Conservation (phyloP, 2,888 invertebrate species). For the Eumacrocentrus americanus region DNA sequence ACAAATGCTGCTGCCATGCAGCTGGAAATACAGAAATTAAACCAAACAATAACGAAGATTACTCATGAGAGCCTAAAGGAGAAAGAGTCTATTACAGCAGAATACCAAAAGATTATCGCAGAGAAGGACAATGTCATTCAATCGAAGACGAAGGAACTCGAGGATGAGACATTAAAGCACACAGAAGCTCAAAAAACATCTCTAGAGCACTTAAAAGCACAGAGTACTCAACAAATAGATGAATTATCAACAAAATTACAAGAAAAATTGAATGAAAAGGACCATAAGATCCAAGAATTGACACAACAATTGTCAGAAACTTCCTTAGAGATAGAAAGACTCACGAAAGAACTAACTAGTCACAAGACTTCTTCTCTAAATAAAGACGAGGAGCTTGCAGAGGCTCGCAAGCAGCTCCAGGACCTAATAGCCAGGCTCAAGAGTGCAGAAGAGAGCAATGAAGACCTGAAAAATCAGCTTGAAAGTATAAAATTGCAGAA, state of each 20-base stretch:
- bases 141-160: constrained; percentile 42
- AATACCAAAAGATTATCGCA: constrained; percentile 64
- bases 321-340: constrained; percentile 63
- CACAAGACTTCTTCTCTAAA: constrained; percentile 61
- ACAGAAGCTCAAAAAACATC: constrained; percentile 38
- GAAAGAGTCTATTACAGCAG: constrained; percentile 62
- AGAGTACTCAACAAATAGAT: constrained; percentile 43
- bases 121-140: constrained; percentile 63
- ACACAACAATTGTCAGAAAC: constrained; percentile 64
- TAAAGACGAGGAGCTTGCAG: constrained; percentile 62
- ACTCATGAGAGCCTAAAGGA: constrained; percentile 59
- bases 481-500: constrained; percentile 61
- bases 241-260: constrained; percentile 53
- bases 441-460: constrained; percentile 65
- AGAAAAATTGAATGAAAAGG: constrained; percentile 64
- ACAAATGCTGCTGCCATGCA: constrained; percentile 19
- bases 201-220: constrained; percentile 44
- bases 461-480: constrained; percentile 64
- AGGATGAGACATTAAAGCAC: constrained; percentile 39
- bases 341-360: constrained; percentile 64
- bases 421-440: constrained; percentile 31
- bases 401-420: constrained; percentile 52
- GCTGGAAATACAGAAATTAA: constrained; percentile 48
- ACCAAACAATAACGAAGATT: constrained; percentile 56
- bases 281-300: constrained; percentile 64